Percentiles rank a stretch among this genome's conserved stretches.
These are phyloP conservation scores for Adela reaumurella DNA, from an alignment of 2,888 invertebrate species.

Conservation along the genomic window DNA sequence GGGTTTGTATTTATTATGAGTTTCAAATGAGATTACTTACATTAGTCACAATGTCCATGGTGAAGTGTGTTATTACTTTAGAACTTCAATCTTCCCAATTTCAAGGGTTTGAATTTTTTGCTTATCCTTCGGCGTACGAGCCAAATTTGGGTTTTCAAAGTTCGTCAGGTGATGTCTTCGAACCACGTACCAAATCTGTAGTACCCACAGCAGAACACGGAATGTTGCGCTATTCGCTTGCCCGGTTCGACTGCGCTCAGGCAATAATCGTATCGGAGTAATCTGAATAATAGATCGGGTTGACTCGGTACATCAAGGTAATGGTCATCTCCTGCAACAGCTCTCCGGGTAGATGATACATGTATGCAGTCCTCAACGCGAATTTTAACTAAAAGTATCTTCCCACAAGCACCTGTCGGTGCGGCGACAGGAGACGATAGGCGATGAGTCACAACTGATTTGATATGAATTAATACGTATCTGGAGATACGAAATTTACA, in stretches of 20 bases:
- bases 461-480: neutral
- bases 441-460: neutral
- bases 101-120: too few species aligned
- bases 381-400: conserved; percentile 24
- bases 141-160: conserved; percentile 1
- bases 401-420: neutral
- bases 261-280: conserved; percentile 62
- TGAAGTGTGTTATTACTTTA: conserved; percentile 18
- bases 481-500: neutral
- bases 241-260: conserved; percentile 15
- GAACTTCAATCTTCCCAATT: conserved; percentile 5
- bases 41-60: conserved; percentile 57
- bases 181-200: conserved; percentile 46
- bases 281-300: conserved; percentile 66
- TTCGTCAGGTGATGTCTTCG: conserved; percentile 43
- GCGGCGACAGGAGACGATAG: neutral
- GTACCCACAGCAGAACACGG: conserved; percentile 31
- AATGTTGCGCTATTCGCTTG: conserved; percentile 3
- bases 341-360: conserved; percentile 37
- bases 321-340: conserved; percentile 50
- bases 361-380: conserved; percentile 33
- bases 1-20: too few species aligned
- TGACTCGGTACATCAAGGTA: conserved; percentile 51
- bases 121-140: neutral
- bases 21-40: too few species aligned